These are phyloP conservation scores for Mustela nigripes DNA, from an alignment of 2,113 vertebrate genomes.

Conservation along the genomic window DNA sequence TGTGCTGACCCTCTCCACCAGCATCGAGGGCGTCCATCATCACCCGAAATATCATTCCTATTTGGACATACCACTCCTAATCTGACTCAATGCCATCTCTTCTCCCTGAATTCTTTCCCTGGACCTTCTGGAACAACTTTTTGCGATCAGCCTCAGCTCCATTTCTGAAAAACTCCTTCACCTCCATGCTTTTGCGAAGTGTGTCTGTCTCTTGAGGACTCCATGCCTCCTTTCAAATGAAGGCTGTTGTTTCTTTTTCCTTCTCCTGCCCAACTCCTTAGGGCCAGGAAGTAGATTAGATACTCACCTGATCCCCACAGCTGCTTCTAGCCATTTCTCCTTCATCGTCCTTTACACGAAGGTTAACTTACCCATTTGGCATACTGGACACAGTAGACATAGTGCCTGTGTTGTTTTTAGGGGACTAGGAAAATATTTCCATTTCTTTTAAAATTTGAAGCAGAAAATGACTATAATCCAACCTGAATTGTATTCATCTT, in stretches of 20 bases:
- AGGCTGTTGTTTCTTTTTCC: neutral
- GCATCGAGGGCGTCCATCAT: neutral
- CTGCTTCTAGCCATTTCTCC: neutral
- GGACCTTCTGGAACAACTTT: neutral
- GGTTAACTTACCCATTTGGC: neutral
- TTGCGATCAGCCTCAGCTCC: neutral
- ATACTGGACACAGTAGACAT: neutral
- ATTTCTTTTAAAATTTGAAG: conserved; percentile 4
- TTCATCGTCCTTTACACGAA: neutral
- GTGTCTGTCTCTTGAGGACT: neutral
- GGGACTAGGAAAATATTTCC: neutral
- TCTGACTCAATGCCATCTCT: neutral
- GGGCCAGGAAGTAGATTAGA: neutral
- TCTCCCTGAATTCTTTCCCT: neutral
- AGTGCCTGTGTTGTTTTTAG: neutral
- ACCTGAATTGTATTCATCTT: neutral
- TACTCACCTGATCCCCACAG: neutral
- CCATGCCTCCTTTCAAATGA: neutral
- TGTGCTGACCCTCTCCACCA: neutral
- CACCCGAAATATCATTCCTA: neutral
- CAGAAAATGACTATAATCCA: neutral
- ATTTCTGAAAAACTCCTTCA: conserved; percentile 8
- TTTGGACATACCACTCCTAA: neutral
- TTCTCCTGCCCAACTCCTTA: neutral
- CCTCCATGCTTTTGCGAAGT: too few relatives aligned